Conservation (phyloP, 53 echinoderm and acorn worm genomes). For the Holothuria leucospilota region DNA sequence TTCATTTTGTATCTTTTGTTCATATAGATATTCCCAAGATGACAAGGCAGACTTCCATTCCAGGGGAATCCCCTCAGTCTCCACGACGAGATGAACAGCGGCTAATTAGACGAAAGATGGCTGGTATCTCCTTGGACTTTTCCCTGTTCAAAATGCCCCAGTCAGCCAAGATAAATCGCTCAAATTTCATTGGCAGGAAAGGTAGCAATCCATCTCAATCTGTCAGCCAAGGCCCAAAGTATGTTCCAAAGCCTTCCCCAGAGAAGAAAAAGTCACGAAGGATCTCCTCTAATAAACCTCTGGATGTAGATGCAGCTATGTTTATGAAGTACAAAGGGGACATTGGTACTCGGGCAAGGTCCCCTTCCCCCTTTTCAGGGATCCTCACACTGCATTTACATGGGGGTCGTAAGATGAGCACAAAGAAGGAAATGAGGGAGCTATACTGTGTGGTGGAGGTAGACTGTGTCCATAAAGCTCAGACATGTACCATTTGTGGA, state of each 20-base stretch:
- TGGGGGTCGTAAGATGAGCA: conserved; percentile 94
- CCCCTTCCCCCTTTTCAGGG: conserved; percentile 82
- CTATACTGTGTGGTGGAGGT: conserved; percentile 95
- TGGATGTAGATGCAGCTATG: conserved; percentile 89
- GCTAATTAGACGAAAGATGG: conserved; percentile 36
- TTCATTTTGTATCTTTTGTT: not conserved
- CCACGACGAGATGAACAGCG: conserved; percentile 35
- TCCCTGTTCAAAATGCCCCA: conserved; percentile 71
- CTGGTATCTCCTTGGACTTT: conserved; percentile 47
- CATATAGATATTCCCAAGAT: conserved; percentile 40
- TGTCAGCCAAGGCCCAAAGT: conserved; percentile 47
- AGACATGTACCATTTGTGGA: conserved; percentile 88
- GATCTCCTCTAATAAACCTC: conserved; percentile 81
- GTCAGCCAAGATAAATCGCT: conserved; percentile 70
- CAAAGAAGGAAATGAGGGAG: conserved; percentile 82
- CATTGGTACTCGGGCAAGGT: conserved; percentile 70
- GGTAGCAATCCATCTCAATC: conserved; percentile 64
- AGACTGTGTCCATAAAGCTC: conserved; percentile 95
- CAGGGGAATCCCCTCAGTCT: conserved; percentile 44
- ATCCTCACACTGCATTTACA: conserved; percentile 89
- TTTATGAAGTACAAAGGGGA: conserved; percentile 96
- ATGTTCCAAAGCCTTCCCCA: conserved; percentile 88
- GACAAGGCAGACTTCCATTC: conserved; percentile 53
- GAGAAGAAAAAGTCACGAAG: conserved; percentile 80
- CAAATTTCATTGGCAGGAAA: conserved; percentile 76